Conservation (phyloP, 2,797 vertebrate genomes). For the Orientallactaga sibirica region DNA sequence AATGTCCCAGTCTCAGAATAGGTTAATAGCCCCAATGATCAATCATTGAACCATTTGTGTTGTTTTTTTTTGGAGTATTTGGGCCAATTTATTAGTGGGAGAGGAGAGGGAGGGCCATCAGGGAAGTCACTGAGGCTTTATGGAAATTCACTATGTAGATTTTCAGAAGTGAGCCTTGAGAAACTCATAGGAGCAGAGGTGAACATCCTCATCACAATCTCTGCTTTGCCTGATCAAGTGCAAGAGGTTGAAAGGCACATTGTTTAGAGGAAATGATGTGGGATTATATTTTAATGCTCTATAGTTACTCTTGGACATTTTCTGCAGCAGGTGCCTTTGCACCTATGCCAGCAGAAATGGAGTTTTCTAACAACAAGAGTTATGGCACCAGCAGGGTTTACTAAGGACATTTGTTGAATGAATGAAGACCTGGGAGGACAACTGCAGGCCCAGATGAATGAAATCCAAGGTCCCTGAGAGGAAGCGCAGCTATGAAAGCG, state of each 20-base stretch:
- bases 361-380: no score
- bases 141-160: no score
- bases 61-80: background rate
- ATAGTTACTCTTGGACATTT: no score
- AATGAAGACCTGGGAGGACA: background rate
- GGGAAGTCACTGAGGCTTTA: background rate
- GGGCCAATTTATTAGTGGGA: background rate
- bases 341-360: no score
- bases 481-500: slow-evolving; percentile 37
- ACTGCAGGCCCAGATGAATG: background rate
- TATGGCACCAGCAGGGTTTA: background rate
- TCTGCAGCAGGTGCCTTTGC: background rate
- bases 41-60: background rate
- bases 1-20: accelerated
- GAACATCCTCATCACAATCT: background rate
- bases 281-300: background rate
- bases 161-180: no score
- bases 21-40: no score
- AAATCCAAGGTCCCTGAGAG: background rate
- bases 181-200: background rate
- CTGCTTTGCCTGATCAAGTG: background rate
- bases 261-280: background rate
- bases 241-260: background rate
- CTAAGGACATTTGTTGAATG: background rate
- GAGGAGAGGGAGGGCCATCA: background rate